Base-by-base conservation (phyloP, 1,140 invertebrate genomes). In the Polypedilum vanderplanki region DNA sequence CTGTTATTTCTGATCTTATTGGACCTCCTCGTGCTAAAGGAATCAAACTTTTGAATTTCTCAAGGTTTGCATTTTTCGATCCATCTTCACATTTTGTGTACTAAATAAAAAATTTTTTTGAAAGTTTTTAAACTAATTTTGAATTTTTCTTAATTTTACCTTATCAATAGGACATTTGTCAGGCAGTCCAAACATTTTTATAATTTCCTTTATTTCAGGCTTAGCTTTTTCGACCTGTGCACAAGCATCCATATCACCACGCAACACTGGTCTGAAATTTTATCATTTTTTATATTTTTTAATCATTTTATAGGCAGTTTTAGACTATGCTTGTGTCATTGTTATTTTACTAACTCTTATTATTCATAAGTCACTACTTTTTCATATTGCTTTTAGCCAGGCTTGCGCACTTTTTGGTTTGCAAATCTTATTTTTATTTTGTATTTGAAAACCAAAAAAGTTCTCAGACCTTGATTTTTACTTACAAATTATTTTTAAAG, bases 21-120 rank as follows among this genome's bases (percentile, higher is more conserved):
- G 65, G 65, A 20, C 65, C 65, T 24, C 81, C 81, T 3, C 78
- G 78, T 0, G 80, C 81, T 77, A 82, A 79, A 67, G 79, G 77
- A 67, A 82, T 18, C 78, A 82, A 80, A 8, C 79, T 77, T 57
- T 82, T 82, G 74, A 80, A 82, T 74, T 82, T 81, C 46, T 79
- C 77, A 15, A 82, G 46, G 64, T 82, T 81, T 12, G 81, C 78
- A 7, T 75, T 75, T 65, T 67, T 76, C 41, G 81, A 78, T 0
- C 81, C 79, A 75, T 81, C 79, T 73, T 78, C 76, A 73, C 81
- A 82, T n/a, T 81, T 77, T 78, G 80, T 81, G 73, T 80, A 79
- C 77, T 33, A 33, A 33, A 3, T 82, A 1, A 41, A 12, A 24
- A 17, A 57, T 57, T 57, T 2, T 33, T 33, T 33, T 33, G 2